phyloP scores from a whole-genome alignment of 2,113 vertebrate genomes.

The Lycaon pictus region DNA sequence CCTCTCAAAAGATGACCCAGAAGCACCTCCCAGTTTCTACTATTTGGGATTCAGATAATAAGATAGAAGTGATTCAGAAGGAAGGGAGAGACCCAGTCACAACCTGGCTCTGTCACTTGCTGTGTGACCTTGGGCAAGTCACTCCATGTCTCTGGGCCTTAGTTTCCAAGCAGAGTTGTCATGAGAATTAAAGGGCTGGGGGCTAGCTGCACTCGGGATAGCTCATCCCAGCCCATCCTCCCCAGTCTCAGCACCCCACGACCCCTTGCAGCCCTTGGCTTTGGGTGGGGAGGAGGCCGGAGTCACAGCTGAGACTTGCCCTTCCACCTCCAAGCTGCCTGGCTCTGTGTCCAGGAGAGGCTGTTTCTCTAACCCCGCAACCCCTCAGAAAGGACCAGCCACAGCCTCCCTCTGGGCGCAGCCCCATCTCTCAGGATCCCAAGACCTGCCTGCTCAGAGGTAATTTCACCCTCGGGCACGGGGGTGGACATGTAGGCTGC shows the following conservation, averaged over 20 bases:
- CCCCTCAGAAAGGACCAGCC: background rate
- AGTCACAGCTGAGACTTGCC: background rate
- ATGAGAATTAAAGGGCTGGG: background rate
- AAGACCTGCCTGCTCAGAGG: background rate
- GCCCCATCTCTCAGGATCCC: background rate
- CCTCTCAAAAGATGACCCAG: background rate
- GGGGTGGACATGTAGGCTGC: background rate
- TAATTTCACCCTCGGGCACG: background rate
- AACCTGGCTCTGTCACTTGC: background rate
- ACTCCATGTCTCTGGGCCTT: constrained; percentile 36
- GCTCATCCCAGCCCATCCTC: rapidly evolving
- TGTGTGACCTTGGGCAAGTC: background rate
- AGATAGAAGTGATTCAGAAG: background rate
- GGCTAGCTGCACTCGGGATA: background rate
- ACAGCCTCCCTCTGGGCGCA: background rate
- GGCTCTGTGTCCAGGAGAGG: background rate
- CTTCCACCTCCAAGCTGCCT: background rate
- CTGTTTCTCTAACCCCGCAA: background rate
- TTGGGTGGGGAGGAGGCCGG: background rate
- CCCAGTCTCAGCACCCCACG: too few species aligned
- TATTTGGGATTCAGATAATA: background rate
- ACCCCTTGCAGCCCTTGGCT: background rate
- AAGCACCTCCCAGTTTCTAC: background rate
- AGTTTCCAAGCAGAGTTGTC: background rate
- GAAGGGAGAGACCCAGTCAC: background rate